phyloP scores from a whole-genome alignment of 2,113 vertebrate species.

The Ranitomeya variabilis region DNA sequence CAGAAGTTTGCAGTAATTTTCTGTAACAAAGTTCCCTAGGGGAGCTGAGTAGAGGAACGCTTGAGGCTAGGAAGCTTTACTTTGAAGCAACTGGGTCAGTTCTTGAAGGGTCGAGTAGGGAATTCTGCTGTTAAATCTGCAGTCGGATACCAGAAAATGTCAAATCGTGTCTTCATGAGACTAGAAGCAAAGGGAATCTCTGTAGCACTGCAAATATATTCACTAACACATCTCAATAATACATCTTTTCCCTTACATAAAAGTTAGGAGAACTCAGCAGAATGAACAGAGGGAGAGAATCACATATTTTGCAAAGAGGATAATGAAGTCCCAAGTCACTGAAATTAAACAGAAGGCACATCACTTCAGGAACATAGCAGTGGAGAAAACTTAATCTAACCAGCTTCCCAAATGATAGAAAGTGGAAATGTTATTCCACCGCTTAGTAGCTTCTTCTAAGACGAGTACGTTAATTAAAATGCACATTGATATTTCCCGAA shows the following conservation, averaged over 20 bases:
- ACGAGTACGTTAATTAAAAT: background rate
- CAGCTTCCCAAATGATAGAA: conserved; percentile 1
- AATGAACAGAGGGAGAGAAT: conserved; percentile 35
- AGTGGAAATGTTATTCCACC: background rate
- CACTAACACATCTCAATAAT: conserved; percentile 49
- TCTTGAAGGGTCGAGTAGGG: conserved; percentile 5
- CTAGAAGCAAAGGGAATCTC: conserved; percentile 31
- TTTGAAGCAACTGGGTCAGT: conserved; percentile 58
- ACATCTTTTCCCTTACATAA: conserved; percentile 29
- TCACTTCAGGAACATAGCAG: background rate
- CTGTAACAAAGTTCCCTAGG: conserved; percentile 48
- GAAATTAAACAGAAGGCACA: conserved; percentile 21
- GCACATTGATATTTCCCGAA: no score
- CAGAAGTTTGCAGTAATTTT: conserved; percentile 42
- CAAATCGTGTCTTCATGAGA: conserved; percentile 47
- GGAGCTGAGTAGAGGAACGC: conserved; percentile 41
- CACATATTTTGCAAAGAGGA: conserved; percentile 17
- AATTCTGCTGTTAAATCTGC: conserved; percentile 49
- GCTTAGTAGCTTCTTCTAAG: background rate
- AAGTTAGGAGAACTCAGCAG: conserved; percentile 19
- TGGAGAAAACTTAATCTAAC: conserved; percentile 10
- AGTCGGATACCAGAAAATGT: conserved; percentile 42
- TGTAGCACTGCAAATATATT: conserved; percentile 46
- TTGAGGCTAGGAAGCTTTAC: conserved; percentile 43
- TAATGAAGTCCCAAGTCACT: conserved; percentile 40